These are phyloP conservation scores for Halocynthia roretzi DNA, from an alignment of 23 tunicate species.

Conservation along the genomic window DNA sequence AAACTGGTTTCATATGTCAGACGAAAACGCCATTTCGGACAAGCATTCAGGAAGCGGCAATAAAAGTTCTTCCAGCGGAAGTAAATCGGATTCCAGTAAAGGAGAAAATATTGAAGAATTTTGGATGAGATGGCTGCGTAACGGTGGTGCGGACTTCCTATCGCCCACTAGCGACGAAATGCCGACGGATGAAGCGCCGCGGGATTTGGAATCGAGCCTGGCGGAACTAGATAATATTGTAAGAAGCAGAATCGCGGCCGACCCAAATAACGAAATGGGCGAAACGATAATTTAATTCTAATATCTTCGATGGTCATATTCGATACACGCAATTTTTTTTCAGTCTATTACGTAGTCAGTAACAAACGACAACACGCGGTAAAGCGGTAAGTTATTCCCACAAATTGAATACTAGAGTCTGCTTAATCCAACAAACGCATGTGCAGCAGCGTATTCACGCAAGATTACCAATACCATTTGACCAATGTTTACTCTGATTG, in stretches of 20 bases:
- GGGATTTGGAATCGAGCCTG: not conserved
- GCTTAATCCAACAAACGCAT: too few relatives aligned
- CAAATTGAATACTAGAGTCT: too few relatives aligned
- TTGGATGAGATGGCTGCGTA: conserved; percentile 23
- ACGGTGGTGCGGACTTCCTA: conserved; percentile 9
- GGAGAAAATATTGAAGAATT: conserved; percentile 19
- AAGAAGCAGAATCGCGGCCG: not conserved
- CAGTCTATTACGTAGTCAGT: too few relatives aligned
- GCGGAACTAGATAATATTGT: conserved; percentile 7
- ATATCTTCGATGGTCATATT: not conserved
- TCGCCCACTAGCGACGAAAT: conserved; percentile 1
- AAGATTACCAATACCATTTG: too few relatives aligned
- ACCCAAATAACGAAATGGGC: not conserved
- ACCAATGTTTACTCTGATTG: too few relatives aligned
- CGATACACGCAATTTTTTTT: too few relatives aligned
- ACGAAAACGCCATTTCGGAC: conserved; percentile 6
- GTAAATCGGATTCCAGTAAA: conserved; percentile 13
- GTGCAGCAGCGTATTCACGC: too few relatives aligned
- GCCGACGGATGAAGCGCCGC: not conserved
- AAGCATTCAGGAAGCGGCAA: conserved; percentile 26
- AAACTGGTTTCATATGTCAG: conserved; percentile 13
- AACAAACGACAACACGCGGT: too few relatives aligned
- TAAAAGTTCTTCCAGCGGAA: conserved; percentile 6
- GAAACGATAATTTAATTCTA: not conserved
- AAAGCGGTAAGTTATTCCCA: too few relatives aligned